These are phyloP conservation scores for Parnassius mnemosyne DNA, from an alignment of 2,888 invertebrate genomes.

Conservation along the genomic window DNA sequence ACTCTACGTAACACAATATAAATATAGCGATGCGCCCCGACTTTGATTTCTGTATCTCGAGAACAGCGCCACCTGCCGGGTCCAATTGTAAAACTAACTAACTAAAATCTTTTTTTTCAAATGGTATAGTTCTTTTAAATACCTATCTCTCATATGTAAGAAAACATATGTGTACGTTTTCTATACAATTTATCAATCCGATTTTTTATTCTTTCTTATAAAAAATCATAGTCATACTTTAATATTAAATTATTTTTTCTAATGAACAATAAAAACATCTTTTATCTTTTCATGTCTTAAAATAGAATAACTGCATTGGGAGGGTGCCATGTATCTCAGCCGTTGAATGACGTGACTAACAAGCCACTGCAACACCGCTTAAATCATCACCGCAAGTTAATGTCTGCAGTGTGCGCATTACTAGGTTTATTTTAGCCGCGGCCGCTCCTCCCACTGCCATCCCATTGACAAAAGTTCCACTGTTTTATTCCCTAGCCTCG, in stretches of 20 bases:
- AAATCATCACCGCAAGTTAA: conserved; percentile 53
- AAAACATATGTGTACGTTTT: too few relatives aligned
- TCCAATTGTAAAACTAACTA: too few relatives aligned
- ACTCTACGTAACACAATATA: not conserved
- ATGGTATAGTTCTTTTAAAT: too few relatives aligned
- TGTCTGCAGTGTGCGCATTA: conserved; percentile 40
- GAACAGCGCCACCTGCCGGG: too few relatives aligned
- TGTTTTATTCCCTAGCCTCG: conserved; percentile 43
- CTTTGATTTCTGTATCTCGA: too few relatives aligned
- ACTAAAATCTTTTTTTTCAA: too few relatives aligned
- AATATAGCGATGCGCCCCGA: too few relatives aligned
- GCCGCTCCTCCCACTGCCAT: conserved; percentile 51
- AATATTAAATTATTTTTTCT: not conserved
- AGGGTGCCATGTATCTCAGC: conserved; percentile 22
- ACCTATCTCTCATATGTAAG: too few relatives aligned
- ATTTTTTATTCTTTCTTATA: too few relatives aligned
- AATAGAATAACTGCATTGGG: conserved; percentile 30
- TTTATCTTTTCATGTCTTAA: conserved; percentile 9
- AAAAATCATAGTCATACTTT: too few relatives aligned
- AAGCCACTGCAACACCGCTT: conserved; percentile 50
- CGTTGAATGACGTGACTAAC: conserved; percentile 48
- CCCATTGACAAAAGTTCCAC: conserved; percentile 53
- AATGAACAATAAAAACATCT: conserved; percentile 24
- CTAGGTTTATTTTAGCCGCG: conserved; percentile 55
- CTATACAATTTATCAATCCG: too few relatives aligned